Evolutionary conservation across 2,888 invertebrate species (phyloP), one percentile per base, ranked within the genome.

Genomic region (Atrina japonica): DNA sequence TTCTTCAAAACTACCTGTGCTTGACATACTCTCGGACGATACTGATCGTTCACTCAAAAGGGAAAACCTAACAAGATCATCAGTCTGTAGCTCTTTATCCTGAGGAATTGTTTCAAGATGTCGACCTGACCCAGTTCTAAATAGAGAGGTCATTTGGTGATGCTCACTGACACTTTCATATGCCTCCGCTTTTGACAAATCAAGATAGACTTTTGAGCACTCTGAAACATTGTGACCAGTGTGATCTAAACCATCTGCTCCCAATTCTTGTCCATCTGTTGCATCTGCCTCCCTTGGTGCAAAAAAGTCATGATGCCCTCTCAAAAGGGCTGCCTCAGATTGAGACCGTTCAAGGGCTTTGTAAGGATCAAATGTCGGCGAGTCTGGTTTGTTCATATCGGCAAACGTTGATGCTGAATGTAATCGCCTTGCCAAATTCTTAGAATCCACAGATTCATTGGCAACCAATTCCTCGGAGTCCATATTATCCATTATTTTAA

Each of bases 31-130:
- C 18, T 78, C 81, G 23, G 71, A 66, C 0, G 81, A 81, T 30
- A 76, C 59, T 30, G 79, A 79, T 58, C 81, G 66, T 30, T 80
- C 78, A 63, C 67, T 77, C 78, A 79, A 69, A 6, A 66, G 66
- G 18, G 47, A 49, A 40, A 66, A 66, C 49, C 58, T 47, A 29
- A 60, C 56, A 7, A 65, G 23, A 41, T 82, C 81, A 45, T 76
- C 70, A 7, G 80, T 77, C 49, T 75, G 66, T 68, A 88, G 73
- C 60, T 88, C 87, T 53, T 87, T 86, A 65, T 86, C 88, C 71
- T 89, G 89, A 27, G 83, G 87, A 40, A 89, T 89, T 0, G 89
- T 88, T 67, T 89, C 89, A 29, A 89, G 69, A 29, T 86, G 85
- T 7, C 81, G 70, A 27, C 76, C 79, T 50, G 75, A 81, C 30